A percentile compares a stretch with the other conserved stretches of the same genome.
phyloP scores from a whole-genome alignment of 1,140 invertebrate genomes.

The Chrysomallon squamiferum region DNA sequence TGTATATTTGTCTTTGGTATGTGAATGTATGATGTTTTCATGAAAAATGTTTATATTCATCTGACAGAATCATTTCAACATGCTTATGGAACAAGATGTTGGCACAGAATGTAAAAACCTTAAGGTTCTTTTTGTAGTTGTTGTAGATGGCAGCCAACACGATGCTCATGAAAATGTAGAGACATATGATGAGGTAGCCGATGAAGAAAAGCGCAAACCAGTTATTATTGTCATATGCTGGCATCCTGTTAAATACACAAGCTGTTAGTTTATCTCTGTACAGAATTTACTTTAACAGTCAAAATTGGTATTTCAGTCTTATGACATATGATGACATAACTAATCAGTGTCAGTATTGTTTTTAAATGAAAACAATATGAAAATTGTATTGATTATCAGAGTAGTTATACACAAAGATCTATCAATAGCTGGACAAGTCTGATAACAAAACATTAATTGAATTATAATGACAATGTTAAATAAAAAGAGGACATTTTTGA shows the following conservation, averaged over 20 bases:
- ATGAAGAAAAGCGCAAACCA: conserved; percentile 67
- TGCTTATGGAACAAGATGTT: background rate
- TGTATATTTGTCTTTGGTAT: background rate
- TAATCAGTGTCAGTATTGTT: too few relatives aligned
- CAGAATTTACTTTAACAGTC: too few relatives aligned
- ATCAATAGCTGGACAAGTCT: too few relatives aligned
- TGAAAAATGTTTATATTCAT: background rate
- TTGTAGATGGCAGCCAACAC: conserved; percentile 68
- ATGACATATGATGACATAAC: too few relatives aligned
- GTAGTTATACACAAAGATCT: too few relatives aligned
- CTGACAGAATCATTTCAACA: background rate
- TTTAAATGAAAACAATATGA: too few relatives aligned
- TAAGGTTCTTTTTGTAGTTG: conserved; percentile 67
- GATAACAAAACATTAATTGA: too few relatives aligned
- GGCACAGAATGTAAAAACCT: conserved; percentile 48
- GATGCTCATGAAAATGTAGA: conserved; percentile 69
- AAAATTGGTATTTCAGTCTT: too few relatives aligned
- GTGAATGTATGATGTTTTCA: background rate
- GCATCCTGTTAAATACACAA: conserved; percentile 69
- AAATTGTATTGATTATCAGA: too few relatives aligned
- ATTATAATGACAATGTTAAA: too few relatives aligned
- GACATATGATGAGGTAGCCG: conserved; percentile 64
- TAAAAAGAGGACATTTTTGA: too few relatives aligned
- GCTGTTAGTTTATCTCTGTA: too few relatives aligned
- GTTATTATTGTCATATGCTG: conserved; percentile 63